Percentiles rank a stretch among this genome's conserved stretches.
Conservation (phyloP, 2,888 invertebrate species). For the Cristatella mucedo region DNA sequence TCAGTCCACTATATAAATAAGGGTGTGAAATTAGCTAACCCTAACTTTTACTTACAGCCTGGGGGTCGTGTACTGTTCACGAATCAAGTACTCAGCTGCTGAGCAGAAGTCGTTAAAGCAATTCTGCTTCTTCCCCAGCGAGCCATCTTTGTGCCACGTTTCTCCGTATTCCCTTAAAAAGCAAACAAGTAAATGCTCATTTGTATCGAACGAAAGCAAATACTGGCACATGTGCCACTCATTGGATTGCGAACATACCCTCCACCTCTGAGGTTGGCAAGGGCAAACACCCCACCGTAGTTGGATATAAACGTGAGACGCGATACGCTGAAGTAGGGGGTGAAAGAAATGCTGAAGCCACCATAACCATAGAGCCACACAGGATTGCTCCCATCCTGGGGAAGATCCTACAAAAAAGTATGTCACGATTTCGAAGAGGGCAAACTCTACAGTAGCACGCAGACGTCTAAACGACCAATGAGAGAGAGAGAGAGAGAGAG, state of each 20-base stretch:
- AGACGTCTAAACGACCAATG: too few species aligned
- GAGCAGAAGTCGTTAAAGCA: slow-evolving; percentile 88
- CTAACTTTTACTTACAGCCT: slow-evolving; percentile 46
- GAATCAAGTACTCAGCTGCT: slow-evolving; percentile 72
- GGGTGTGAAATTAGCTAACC: too few species aligned
- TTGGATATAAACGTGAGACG: slow-evolving; percentile 74
- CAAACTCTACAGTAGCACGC: too few species aligned
- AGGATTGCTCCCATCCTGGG: slow-evolving; percentile 55
- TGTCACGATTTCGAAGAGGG: too few species aligned
- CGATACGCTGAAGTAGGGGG: slow-evolving; percentile 73
- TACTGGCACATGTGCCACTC: neutral
- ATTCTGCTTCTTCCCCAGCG: slow-evolving; percentile 81
- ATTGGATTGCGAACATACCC: slow-evolving; percentile 52
- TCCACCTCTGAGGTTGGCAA: slow-evolving; percentile 88
- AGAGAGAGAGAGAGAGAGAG: too few species aligned
- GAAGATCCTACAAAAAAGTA: slow-evolving; percentile 47
- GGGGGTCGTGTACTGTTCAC: slow-evolving; percentile 59
- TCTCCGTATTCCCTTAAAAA: slow-evolving; percentile 75
- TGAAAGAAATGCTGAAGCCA: slow-evolving; percentile 81
- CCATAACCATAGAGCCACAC: slow-evolving; percentile 88
- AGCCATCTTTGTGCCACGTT: slow-evolving; percentile 80
- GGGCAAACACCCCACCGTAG: slow-evolving; percentile 69
- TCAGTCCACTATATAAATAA: too few species aligned
- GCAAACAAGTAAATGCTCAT: neutral
- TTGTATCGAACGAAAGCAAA: neutral